Percentiles rank a stretch among this genome's conserved stretches.
Evolutionary conservation across 2,888 invertebrate species (phyloP).

Genomic region (Vannuccia rotundouncinata): DNA sequence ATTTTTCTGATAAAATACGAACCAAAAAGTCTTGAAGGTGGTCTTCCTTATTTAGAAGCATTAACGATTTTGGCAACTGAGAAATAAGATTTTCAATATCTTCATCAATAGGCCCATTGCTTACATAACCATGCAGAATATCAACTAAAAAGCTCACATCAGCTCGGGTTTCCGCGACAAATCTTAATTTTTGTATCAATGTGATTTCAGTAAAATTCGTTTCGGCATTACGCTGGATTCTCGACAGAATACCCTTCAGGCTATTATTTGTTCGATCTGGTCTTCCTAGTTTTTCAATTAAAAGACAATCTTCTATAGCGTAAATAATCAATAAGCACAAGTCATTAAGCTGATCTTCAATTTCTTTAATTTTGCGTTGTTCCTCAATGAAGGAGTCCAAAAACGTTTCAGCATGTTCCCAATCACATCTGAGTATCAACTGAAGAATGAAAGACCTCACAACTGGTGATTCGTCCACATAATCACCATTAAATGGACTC

Average conservation of each 20-base stretch:
- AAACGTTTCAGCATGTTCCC: background rate
- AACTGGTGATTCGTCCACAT: background rate
- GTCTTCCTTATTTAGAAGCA: background rate
- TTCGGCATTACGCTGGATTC: background rate
- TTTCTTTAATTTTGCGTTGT: background rate
- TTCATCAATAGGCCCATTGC: background rate
- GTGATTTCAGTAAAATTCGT: background rate
- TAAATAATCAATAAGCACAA: background rate
- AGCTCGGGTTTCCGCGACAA: background rate
- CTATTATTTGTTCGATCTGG: background rate
- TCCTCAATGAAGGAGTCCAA: background rate
- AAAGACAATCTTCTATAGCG: background rate
- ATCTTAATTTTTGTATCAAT: background rate
- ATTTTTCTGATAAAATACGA: background rate
- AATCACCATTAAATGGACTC: background rate
- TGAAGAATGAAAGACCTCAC: background rate
- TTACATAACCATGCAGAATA: background rate
- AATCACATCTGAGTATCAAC: background rate
- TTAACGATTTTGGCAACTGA: background rate
- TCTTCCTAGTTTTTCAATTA: background rate
- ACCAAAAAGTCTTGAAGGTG: slow-evolving; percentile 1
- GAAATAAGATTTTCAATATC: background rate
- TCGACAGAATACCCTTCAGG: background rate
- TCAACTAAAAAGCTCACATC: background rate
- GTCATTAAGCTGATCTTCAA: background rate